Evolutionary conservation across 37 sponge, comb jelly and placozoan species (phyloP).

Genomic region (Oopsacas minuta): DNA sequence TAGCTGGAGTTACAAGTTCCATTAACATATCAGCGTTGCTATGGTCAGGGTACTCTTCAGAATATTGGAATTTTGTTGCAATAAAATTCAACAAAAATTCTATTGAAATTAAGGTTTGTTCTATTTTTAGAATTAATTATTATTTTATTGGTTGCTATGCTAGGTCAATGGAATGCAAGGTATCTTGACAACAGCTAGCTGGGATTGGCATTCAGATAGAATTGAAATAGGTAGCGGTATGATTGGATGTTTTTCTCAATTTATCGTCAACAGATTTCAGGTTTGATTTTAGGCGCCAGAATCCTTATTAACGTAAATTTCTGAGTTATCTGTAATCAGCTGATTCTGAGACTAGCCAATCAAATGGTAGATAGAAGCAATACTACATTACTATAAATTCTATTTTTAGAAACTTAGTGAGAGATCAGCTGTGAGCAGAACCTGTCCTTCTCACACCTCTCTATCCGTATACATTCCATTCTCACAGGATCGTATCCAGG

Average conservation of each 20-base stretch:
- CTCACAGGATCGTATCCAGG: not conserved
- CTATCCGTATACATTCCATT: not conserved
- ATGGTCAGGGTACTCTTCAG: not conserved
- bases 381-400: not conserved
- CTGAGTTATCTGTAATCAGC: not conserved
- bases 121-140: not conserved
- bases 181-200: not conserved
- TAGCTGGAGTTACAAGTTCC: not conserved
- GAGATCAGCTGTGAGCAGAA: not conserved
- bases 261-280: not conserved
- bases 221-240: not conserved
- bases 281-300: not conserved
- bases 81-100: not conserved
- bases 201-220: not conserved
- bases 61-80: not conserved
- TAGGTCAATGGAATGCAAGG: not conserved
- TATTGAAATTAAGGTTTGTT: not conserved
- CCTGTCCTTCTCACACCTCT: not conserved
- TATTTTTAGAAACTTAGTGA: not conserved
- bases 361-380: not conserved
- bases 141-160: not conserved
- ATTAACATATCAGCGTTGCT: not conserved
- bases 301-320: not conserved
- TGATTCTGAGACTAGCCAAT: conserved; percentile 11
- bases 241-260: not conserved